Conservation (phyloP, 2,888 invertebrate genomes). For the Ormyrus labotus region DNA sequence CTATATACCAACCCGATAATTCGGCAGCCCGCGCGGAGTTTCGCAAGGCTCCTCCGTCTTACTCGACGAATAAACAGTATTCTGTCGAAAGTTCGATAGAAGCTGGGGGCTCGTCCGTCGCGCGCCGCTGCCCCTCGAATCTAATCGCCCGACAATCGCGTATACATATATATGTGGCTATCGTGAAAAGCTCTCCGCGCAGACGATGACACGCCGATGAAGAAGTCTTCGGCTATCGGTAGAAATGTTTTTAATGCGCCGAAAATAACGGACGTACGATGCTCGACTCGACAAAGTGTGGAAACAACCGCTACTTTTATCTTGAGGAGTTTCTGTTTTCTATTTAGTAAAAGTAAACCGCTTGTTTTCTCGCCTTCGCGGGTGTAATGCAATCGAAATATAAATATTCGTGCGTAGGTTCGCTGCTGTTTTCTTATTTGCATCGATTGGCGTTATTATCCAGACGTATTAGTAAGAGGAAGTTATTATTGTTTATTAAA, state of each 20-base stretch:
- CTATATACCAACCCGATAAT: no score
- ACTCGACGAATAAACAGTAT: not conserved
- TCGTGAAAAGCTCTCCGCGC: no score
- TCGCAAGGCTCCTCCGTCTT: not conserved
- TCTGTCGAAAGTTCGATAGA: conserved; percentile 27
- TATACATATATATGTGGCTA: no score
- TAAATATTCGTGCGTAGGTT: not conserved
- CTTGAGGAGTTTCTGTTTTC: not conserved
- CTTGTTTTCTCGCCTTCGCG: no score
- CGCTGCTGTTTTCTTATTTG: not conserved
- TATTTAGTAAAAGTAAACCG: not conserved
- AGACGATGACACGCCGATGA: conserved; percentile 13
- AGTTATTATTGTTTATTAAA: not conserved
- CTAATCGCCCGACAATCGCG: not conserved
- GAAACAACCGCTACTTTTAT: not conserved
- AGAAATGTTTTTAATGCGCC: not conserved
- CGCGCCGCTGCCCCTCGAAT: not conserved
- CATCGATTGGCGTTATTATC: not conserved
- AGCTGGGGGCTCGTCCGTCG: conserved; percentile 23
- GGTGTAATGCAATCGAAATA: no score
- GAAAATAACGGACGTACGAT: conserved; percentile 17
- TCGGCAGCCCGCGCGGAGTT: no score
- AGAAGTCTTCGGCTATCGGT: not conserved
- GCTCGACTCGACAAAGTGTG: no score
- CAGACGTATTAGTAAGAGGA: not conserved